A percentile compares a stretch with the other conserved stretches of the same genome.
phyloP scores from a whole-genome alignment of 2,113 vertebrate species.

The Corythornis cristatus region DNA sequence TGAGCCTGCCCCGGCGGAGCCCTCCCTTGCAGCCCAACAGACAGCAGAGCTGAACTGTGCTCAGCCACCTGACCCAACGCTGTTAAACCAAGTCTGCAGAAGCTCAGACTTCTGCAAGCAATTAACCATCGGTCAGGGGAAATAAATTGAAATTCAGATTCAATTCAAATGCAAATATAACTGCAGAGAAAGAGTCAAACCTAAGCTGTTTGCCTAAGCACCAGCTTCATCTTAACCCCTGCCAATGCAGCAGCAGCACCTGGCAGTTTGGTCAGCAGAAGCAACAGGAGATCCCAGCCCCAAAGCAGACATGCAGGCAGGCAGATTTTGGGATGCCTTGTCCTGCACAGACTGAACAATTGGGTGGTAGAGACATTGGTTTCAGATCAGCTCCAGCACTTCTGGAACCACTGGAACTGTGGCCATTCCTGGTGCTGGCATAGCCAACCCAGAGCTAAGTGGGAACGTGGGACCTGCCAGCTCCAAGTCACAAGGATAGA shows the following conservation, averaged over 20 bases:
- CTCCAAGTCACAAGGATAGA: neutral
- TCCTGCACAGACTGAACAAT: neutral
- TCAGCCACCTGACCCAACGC: neutral
- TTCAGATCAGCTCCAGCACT: neutral
- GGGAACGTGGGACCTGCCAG: neutral
- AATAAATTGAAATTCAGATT: neutral
- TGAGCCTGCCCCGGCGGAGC: neutral
- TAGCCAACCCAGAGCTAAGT: neutral
- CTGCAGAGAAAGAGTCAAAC: conserved; percentile 37
- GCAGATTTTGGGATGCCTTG: neutral
- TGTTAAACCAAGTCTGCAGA: neutral
- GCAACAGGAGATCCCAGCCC: neutral
- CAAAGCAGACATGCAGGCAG: accelerated
- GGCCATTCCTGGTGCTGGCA: neutral
- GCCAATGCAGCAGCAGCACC: neutral
- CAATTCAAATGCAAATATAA: conserved; percentile 56
- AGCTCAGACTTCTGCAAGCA: neutral
- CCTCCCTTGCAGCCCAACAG: neutral
- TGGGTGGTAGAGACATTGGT: accelerated
- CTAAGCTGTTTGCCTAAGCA: conserved; percentile 10
- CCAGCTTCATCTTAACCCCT: neutral
- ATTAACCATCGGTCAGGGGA: neutral
- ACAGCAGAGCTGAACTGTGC: neutral
- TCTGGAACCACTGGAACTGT: neutral
- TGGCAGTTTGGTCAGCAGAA: neutral